These are phyloP conservation scores for Micrasema minimum DNA, from an alignment of 1,140 invertebrate species.

Conservation along the genomic window DNA sequence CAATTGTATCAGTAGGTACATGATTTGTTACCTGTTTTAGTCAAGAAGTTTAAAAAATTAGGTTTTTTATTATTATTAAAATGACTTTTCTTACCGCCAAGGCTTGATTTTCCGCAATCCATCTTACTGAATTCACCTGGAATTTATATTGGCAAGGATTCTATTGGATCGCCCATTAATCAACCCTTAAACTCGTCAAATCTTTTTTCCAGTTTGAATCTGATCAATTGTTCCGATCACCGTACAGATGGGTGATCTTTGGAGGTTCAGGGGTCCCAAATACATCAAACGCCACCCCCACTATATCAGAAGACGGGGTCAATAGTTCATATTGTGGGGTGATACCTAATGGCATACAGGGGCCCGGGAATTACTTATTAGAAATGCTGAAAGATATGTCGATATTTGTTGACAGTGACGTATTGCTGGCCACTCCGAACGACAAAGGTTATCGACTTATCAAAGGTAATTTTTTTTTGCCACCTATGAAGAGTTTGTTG, in stretches of 20 bases:
- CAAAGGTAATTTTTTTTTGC: constrained; percentile 1
- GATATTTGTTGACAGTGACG: constrained; percentile 15
- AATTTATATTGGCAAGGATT: neutral
- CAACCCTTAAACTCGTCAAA: neutral
- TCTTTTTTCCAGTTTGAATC: constrained; percentile 36
- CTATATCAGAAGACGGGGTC: neutral
- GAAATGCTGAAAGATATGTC: neutral
- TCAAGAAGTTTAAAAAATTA: too few relatives aligned
- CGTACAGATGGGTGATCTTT: constrained; percentile 36
- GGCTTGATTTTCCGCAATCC: too few relatives aligned
- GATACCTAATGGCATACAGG: neutral
- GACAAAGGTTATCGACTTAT: neutral
- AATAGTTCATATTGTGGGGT: neutral
- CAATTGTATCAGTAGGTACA: too few relatives aligned
- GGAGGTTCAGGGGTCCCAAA: neutral
- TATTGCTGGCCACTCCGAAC: neutral
- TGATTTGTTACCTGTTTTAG: too few relatives aligned
- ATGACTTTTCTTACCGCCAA: too few relatives aligned
- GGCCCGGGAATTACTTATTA: neutral
- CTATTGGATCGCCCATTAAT: neutral
- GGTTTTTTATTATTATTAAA: too few relatives aligned
- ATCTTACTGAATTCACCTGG: neutral
- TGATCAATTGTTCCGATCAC: constrained; percentile 24
- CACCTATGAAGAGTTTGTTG: neutral
- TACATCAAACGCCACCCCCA: neutral